phyloP scores from a whole-genome alignment of 2,113 vertebrate species.

The Bettongia penicillata region DNA sequence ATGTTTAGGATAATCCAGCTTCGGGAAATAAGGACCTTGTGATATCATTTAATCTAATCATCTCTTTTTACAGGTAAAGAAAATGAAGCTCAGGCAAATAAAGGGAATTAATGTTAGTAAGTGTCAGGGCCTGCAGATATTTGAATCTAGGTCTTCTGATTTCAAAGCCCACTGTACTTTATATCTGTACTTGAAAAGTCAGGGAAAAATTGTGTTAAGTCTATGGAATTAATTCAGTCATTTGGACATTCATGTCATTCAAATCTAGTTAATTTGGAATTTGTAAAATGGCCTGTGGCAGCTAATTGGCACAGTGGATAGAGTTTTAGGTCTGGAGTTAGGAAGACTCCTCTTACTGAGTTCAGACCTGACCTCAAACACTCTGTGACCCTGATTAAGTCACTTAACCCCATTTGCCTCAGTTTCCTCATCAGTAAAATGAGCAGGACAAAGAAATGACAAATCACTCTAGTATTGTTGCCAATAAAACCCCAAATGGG shows the following conservation, averaged over 20 bases:
- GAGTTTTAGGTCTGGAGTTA: background rate
- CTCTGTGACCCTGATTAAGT: background rate
- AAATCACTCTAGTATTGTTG: background rate
- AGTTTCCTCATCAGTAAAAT: background rate
- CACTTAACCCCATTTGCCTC: background rate
- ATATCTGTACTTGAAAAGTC: background rate
- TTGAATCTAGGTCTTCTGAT: background rate
- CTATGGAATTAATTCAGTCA: background rate
- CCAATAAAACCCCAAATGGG: background rate
- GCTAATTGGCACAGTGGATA: background rate
- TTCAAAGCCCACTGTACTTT: background rate
- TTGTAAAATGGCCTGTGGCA: background rate
- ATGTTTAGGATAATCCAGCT: background rate
- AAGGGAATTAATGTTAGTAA: background rate
- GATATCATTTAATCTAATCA: background rate
- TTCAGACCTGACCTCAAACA: background rate
- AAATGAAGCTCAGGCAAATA: background rate
- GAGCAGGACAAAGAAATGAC: background rate
- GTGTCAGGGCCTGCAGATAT: background rate
- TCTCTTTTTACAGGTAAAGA: background rate
- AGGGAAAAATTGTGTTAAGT: background rate
- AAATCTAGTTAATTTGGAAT: background rate
- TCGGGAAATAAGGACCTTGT: background rate
- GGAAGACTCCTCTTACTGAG: background rate
- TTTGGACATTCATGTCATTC: background rate